Base-by-base conservation (phyloP, 92 coral and sea anemone genomes). In the Hydrozoanthus gracilis region DNA sequence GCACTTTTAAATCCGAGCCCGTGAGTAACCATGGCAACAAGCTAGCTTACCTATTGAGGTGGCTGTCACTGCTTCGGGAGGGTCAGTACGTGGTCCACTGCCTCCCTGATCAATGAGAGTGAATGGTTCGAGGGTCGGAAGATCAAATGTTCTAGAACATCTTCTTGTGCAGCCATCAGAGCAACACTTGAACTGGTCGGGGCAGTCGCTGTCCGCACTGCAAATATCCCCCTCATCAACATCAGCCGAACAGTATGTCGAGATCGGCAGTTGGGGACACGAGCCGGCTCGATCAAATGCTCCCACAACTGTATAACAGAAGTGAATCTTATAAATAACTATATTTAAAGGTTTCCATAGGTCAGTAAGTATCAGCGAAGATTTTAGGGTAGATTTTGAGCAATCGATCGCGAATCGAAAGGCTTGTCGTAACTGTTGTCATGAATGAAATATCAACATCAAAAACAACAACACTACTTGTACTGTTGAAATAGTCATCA, bases 211-310 rank as follows among this genome's bases (percentile, higher is more conserved):
- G 72, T 67, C 72, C 44, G 4, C 72, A 11, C 5, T 8, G 44
- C 72, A 67, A n/a, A 67, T 18, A 44, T 67, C 72, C 13, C 39
- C 39, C 39, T 27, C 78, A n/a, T 49, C 58, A 10, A 5, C 15
- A 6, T 49, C 78, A 13, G 78, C 61, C 6, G 61, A 50, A 51
- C 78, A 74, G 61, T 3, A 16, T n/a, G 7, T 74, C 14, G 78
- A 58, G 13, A 74, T 74, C 13, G 78, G 78, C 3, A 74, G 56
- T 58, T 7, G 78, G 51, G 78, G 78, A 48, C 78, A 74, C 44
- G 55, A 10, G 60, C 78, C 78, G 17, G 78, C 39, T 6, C 78
- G 18, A 44, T 17, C 14, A 4, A 48, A 39, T 4, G 56, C 58
- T 1, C 5, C 44, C 9, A 27, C 6, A 50, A 4, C 78, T 74